Evolutionary conservation across 2,888 invertebrate species (phyloP).

Genomic region (Anoplius nigerrimus): DNA sequence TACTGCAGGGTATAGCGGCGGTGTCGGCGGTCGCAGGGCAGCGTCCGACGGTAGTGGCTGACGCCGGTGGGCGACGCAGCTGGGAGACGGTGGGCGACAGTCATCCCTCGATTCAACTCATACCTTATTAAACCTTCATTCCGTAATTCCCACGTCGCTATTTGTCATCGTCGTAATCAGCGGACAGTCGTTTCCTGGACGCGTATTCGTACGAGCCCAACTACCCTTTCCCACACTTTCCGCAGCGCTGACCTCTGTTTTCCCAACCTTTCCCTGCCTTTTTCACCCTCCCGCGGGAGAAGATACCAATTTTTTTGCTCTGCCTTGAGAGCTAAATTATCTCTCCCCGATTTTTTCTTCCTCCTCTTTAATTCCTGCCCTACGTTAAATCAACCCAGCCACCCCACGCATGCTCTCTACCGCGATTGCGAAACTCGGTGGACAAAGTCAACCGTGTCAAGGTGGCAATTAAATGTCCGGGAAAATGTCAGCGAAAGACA

Average conservation of each 20-base stretch:
- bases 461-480: no score
- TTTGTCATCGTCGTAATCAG: constrained; percentile 58
- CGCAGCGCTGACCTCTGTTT: background rate
- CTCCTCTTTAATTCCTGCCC: no score
- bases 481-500: no score
- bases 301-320: background rate
- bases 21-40: constrained; percentile 8
- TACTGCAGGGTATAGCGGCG: constrained; percentile 58
- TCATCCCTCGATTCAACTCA: constrained; percentile 48
- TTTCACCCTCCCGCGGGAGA: background rate
- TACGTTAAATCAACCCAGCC: no score
- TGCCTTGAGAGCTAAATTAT: background rate
- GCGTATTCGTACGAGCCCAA: constrained; percentile 1
- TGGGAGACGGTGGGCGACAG: background rate
- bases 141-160: constrained; percentile 62
- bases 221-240: background rate
- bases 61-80: background rate
- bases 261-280: background rate
- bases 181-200: constrained; percentile 39
- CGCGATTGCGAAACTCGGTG: no score
- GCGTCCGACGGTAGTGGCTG: no score
- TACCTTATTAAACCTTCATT: constrained; percentile 70
- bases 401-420: no score
- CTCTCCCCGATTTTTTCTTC: background rate
- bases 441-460: no score